Evolutionary conservation across 2,888 invertebrate species (phyloP), one percentile per base, ranked within the genome.

Genomic region (Parnassius mnemosyne): DNA sequence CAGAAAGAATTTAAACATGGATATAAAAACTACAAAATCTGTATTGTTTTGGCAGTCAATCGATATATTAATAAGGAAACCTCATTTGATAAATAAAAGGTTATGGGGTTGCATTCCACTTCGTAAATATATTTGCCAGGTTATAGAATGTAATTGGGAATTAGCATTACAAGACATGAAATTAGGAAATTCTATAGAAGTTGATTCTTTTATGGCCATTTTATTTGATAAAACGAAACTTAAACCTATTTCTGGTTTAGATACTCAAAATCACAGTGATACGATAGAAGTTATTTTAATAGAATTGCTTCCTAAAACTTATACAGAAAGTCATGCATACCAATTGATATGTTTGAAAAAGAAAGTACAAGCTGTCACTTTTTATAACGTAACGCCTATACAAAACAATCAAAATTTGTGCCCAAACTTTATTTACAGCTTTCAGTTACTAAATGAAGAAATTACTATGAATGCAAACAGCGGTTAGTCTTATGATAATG

Each of bases 51-150:
- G 95, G 94, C 87, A 92, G 65, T 90, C 94, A 1, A 80, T 95
- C 58, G 78, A 86, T 57, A 92, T 96, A 68, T 93, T 95, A 76
- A 79, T 94, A 63, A 89, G 85, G 61, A 94, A 94, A 79, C 95
- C 95, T 57, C 95, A 96, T 78, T 92, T 95, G 62, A 85, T 95
- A 9, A 96, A 96, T 81, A 94, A 94, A 72, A 94, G 95, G 78
- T 85, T 96, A 75, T 93, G 94, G 80, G 94, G 94, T 13, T 77
- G 77, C 57, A 92, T 84, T 73, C 67, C 79, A 62, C 76, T 84
- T 72, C 71, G 70, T 59, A 77, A 68, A 68, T 61, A 60, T 58
- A 62, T 50, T 34, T 68, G 63, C 49, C 61, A 60, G 43, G 25
- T 56, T 20, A 44, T 62, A 9, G 34, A 46, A 25, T 43, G 5